Evolutionary conservation across 2,797 vertebrate genomes (phyloP), one percentile per base, ranked within the genome.

Genomic region (Micropoecilia bifurca): DNA sequence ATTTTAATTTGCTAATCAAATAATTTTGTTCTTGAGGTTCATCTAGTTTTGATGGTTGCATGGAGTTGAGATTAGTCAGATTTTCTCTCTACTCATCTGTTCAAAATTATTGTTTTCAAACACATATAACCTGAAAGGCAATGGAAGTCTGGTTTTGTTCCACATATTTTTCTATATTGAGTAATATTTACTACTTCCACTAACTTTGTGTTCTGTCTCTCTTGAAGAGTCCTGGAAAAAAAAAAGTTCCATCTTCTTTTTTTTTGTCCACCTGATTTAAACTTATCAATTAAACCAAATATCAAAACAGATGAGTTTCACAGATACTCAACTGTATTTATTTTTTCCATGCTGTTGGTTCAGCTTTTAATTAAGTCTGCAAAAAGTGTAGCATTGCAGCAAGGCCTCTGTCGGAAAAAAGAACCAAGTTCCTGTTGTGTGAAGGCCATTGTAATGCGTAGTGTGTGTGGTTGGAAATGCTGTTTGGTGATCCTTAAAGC

Each of bases 401-500:
- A 22, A 22, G 46, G 12, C 4, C 61, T 69, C 22, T 50, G 25
- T 74, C 20, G 6, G 20, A 83, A 86, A 63, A 41, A 61, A 71
- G 12, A 73, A 53, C 16, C 71, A 45, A 83, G 39, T 61, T 68
- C 41, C 33, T 86, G 50, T 66, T 72, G 33, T 41, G 14, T 20
- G 47, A 71, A 61, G 53, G 71, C 45, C 71, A 84, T 86, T 85
- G 80, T 83, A 81, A 90, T 90, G 82, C 88, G 72, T 59, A 71
- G 57, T 61, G 81, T 82, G 80, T 83, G 85, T 80, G 71, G 43
- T 79, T 77, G 84, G 77, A 92, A 94, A 92, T 86, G 89, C 83
- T 88, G 61, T 86, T 79, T 84, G 85, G 79, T 90, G 93, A 94
- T 88, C 90, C 93, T 91, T 85, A 89, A 91, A 93, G 81, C 83